Evolutionary conservation across 2,113 vertebrate genomes (phyloP), one percentile per base, ranked within the genome.

Genomic region (Lethenteron reissneri): DNA sequence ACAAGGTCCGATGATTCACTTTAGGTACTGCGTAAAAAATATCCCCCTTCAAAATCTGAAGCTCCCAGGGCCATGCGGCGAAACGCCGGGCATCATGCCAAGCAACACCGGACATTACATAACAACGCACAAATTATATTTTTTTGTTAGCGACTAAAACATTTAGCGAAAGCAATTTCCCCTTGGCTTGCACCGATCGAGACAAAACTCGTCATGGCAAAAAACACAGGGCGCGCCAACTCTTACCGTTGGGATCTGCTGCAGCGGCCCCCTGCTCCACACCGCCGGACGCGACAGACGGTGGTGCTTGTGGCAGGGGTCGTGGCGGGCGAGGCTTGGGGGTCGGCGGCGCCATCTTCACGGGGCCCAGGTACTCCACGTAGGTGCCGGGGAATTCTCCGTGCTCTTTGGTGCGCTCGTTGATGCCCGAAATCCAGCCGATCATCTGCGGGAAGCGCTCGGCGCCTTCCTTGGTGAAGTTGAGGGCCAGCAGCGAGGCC

Each of bases 331-430:
- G 83, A 56, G 92, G 92, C 78, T 97, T 99, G 2, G 92, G 92
- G 17, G 91, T 96, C 1, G 94, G 92, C 17, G 91, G 94, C 2
- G 88, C 87, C 77, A 96, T 89, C 80, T 83, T 88, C 78, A 88
- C 96, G 80, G 84, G 89, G 74, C 91, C 90, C 10, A 95, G 81
- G 76, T 87, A 99, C 79, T 97, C 92, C 17, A 99, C 94, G 0
- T 99, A 99, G 21, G 94, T 97, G 79, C 94, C 92, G 3, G 94
- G 94, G 76, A 99, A 99, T 82, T 99, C 92, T 4, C 94, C 94
- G 14, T 89, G 88, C 77, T 91, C 90, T 75, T 90, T 89, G 3
- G 90, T 96, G 73, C 83, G 95, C 85, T 96, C 91, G 59, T 99
- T 99, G 75, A 84, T 87, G 76, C 94, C 94, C 71, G 86, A 88